These are phyloP conservation scores for Lepisosteus oculatus DNA, from an alignment of 2,113 vertebrate species.

Conservation along the genomic window DNA sequence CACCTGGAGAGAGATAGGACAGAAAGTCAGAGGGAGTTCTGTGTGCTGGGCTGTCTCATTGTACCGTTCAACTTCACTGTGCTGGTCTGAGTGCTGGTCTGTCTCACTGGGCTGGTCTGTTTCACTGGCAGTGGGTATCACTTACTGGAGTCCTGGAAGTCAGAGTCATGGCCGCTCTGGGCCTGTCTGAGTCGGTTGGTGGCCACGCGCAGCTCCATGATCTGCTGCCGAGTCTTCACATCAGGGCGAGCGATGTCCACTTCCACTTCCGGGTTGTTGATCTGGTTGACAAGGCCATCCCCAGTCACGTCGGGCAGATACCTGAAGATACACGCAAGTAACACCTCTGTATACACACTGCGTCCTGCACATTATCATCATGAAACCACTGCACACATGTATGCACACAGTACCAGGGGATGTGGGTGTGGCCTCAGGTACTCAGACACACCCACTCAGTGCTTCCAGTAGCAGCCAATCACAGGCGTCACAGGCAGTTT, in stretches of 20 bases:
- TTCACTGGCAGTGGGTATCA: background rate
- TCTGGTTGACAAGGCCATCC: constrained; percentile 69
- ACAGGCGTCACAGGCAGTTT: no score
- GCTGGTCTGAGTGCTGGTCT: background rate
- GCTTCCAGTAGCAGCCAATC: no score
- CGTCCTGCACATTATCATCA: no score
- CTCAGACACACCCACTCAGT: no score
- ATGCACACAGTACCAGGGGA: no score
- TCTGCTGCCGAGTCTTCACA: constrained; percentile 69
- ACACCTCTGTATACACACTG: background rate
- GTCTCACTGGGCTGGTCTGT: background rate
- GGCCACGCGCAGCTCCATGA: constrained; percentile 78
- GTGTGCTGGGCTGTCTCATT: background rate
- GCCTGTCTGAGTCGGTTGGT: constrained; percentile 76
- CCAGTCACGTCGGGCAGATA: constrained; percentile 75
- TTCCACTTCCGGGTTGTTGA: constrained; percentile 80
- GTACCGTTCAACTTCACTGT: background rate
- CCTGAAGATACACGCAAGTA: constrained; percentile 41
- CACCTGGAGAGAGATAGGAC: constrained; percentile 46
- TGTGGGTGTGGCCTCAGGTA: no score
- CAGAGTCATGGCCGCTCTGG: constrained; percentile 71
- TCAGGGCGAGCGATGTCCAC: constrained; percentile 67
- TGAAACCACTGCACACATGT: no score
- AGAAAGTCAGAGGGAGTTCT: background rate
- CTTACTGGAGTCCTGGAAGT: constrained; percentile 71